These are phyloP conservation scores for Trematomus loennbergii DNA, from an alignment of 2,113 vertebrate genomes.

Conservation along the genomic window DNA sequence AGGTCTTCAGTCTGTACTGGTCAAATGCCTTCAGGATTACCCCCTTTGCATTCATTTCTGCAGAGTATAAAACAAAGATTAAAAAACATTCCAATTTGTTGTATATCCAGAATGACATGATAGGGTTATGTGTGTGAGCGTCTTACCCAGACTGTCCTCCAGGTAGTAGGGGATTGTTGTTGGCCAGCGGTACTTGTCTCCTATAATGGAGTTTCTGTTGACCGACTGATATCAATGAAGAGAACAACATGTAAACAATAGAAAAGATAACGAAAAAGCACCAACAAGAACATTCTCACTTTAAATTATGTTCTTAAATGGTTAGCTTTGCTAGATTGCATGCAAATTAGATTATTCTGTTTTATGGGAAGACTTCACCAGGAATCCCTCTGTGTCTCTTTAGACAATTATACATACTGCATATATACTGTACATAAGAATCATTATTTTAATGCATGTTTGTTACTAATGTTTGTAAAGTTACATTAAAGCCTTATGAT, in stretches of 20 bases:
- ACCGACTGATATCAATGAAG: conserved; percentile 49
- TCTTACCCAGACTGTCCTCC: conserved; percentile 88
- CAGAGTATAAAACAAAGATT: conserved; percentile 1
- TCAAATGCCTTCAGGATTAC: conserved; percentile 92
- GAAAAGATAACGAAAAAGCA: not conserved
- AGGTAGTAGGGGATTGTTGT: conserved; percentile 89
- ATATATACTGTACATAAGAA: not conserved
- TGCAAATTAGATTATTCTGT: not conserved
- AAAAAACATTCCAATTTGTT: not conserved
- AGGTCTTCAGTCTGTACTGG: conserved; percentile 91
- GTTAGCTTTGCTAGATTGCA: not conserved
- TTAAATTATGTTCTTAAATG: not conserved
- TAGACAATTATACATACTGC: not conserved
- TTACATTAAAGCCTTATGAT: not conserved
- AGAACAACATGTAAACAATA: not conserved
- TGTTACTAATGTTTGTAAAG: not conserved
- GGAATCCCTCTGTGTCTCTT: too few relatives aligned
- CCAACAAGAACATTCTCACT: not conserved
- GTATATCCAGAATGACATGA: not conserved
- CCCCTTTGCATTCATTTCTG: conserved; percentile 93
- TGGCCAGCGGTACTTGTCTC: conserved; percentile 88
- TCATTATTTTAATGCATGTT: not conserved
- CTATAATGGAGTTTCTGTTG: conserved; percentile 86
- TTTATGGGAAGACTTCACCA: too few relatives aligned
- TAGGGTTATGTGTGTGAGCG: not conserved